Percentiles rank a stretch among this genome's conserved stretches.
Evolutionary conservation across 64 coral and sea anemone species (phyloP).

Genomic region (Montipora sp.): DNA sequence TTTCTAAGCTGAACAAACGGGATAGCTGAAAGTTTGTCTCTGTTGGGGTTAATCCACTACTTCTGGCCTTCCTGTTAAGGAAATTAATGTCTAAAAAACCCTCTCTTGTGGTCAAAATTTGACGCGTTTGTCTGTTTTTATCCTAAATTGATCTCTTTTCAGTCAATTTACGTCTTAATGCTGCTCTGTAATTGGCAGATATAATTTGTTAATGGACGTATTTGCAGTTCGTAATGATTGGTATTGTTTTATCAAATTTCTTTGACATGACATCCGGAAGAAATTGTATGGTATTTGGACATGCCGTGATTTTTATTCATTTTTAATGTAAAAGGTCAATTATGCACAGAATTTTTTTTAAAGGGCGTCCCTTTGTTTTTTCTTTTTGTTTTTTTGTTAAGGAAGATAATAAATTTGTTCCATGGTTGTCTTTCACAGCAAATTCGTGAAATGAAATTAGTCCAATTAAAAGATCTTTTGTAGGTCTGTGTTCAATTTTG

Average conservation of each 20-base stretch:
- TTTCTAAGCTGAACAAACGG: not conserved
- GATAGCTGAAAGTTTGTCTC: not conserved
- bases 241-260: constrained; percentile 44
- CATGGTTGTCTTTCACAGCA: not conserved
- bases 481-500: too few relatives aligned
- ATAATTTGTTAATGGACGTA: not conserved
- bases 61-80: constrained; percentile 17
- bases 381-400: not conserved
- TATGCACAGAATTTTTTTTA: not conserved
- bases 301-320: constrained; percentile 29
- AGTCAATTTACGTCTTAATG: constrained; percentile 9
- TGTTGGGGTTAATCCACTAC: not conserved
- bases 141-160: constrained; percentile 18
- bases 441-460: not conserved
- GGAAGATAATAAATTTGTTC: not conserved
- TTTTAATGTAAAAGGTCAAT: not conserved
- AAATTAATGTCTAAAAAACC: constrained; percentile 4
- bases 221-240: not conserved
- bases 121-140: constrained; percentile 41
- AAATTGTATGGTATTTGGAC: constrained; percentile 36
- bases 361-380: not conserved
- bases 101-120: not conserved
- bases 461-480: not conserved
- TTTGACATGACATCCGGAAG: constrained; percentile 44
- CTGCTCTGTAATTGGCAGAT: constrained; percentile 2